Percentiles rank a stretch among this genome's conserved stretches.
Evolutionary conservation across 2,888 invertebrate genomes (phyloP).

Genomic region (Orthonevra nobilis): DNA sequence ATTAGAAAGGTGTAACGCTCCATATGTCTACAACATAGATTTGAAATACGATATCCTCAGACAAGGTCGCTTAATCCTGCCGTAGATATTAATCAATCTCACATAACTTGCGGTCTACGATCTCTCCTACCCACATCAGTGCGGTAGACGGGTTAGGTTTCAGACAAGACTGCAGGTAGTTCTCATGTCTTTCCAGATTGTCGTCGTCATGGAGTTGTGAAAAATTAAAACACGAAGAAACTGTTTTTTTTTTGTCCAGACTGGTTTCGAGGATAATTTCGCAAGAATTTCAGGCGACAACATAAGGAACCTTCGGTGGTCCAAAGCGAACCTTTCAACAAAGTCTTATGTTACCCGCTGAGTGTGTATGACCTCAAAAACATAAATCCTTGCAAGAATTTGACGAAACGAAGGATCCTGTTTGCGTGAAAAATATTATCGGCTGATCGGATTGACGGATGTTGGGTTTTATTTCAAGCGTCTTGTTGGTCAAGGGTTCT

Average conservation of each 20-base stretch:
- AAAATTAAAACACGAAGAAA: slow-evolving; percentile 1
- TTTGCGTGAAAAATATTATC: neutral
- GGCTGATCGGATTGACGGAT: slow-evolving; percentile 2
- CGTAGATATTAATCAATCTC: slow-evolving; percentile 44
- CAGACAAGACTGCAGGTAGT: slow-evolving; percentile 54
- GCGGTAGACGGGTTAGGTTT: slow-evolving; percentile 44
- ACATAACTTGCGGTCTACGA: slow-evolving; percentile 54
- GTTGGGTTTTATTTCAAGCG: neutral
- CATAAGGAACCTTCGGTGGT: neutral
- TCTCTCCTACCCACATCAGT: slow-evolving; percentile 11
- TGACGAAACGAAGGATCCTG: slow-evolving; percentile 5
- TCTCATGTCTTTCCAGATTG: slow-evolving; percentile 15
- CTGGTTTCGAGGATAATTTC: slow-evolving; percentile 16
- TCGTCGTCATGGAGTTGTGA: neutral
- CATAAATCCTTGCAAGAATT: neutral
- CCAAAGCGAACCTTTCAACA: neutral
- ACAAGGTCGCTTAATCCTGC: slow-evolving; percentile 63
- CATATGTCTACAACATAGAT: slow-evolving; percentile 47
- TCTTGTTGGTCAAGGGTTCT: neutral
- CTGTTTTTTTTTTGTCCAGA: too few species aligned
- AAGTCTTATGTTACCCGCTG: slow-evolving; percentile 13
- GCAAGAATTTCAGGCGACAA: slow-evolving; percentile 13
- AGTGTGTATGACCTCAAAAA: neutral
- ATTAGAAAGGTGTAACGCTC: slow-evolving; percentile 60
- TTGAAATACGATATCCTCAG: slow-evolving; percentile 52